phyloP scores from a whole-genome alignment of 2,797 vertebrate genomes.

The Limnodromus scolopaceus region DNA sequence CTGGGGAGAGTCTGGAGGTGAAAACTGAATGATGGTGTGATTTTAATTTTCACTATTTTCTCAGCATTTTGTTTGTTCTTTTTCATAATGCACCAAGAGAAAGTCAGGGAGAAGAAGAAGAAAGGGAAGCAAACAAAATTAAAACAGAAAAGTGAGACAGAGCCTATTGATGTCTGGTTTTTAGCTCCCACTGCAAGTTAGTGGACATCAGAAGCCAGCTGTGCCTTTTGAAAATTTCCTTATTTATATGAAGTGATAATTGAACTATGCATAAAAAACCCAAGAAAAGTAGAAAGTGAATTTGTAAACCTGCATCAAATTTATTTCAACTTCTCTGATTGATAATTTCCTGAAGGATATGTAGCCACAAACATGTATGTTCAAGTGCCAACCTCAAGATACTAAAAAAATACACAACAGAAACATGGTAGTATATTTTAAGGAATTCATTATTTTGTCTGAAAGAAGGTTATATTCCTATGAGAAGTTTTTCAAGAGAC shows the following conservation, averaged over 20 bases:
- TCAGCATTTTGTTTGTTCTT: background rate
- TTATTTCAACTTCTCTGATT: background rate
- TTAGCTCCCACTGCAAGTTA: background rate
- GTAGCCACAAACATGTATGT: background rate
- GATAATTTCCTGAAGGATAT: background rate
- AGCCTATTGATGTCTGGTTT: background rate
- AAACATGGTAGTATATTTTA: background rate
- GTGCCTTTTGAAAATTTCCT: constrained; percentile 24
- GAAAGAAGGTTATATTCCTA: background rate
- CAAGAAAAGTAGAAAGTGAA: background rate
- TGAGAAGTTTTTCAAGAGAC: background rate
- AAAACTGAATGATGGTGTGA: background rate
- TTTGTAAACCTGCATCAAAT: background rate
- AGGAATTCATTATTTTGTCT: background rate
- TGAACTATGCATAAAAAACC: background rate
- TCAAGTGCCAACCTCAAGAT: background rate
- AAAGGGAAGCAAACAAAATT: background rate
- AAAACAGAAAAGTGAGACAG: background rate
- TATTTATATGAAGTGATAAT: constrained; percentile 29
- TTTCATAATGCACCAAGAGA: background rate
- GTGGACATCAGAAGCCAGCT: background rate
- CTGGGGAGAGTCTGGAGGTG: background rate
- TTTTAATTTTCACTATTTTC: background rate
- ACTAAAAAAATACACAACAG: background rate
- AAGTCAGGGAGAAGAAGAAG: background rate